phyloP scores from a whole-genome alignment of 1,140 invertebrate species.

The Aphis gossypii region DNA sequence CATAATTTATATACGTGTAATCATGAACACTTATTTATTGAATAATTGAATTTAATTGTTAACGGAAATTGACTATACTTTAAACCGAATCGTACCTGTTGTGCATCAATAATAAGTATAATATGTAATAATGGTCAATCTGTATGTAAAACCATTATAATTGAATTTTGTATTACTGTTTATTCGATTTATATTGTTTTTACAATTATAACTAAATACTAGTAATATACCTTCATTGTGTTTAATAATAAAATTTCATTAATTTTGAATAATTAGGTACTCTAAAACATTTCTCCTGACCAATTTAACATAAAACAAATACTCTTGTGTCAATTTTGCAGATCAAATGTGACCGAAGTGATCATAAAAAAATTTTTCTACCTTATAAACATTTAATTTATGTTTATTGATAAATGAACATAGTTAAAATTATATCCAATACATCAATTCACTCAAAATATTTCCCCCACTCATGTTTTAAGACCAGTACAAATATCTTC shows the following conservation, averaged over 20 bases:
- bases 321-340: too few relatives aligned
- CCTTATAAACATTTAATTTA: too few relatives aligned
- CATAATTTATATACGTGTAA: background rate
- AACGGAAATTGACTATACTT: background rate
- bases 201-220: background rate
- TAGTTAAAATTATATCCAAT: too few relatives aligned
- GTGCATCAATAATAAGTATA: background rate
- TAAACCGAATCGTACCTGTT: background rate
- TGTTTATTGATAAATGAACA: too few relatives aligned
- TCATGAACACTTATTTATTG: background rate
- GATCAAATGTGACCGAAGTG: too few relatives aligned
- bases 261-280: background rate
- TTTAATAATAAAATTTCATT: background rate
- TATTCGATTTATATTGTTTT: background rate
- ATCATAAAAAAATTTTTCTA: too few relatives aligned
- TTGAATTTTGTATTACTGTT: background rate
- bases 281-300: too few relatives aligned
- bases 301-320: too few relatives aligned
- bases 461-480: too few relatives aligned
- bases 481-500: too few relatives aligned
- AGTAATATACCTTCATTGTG: background rate
- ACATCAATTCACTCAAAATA: too few relatives aligned
- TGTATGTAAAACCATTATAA: constrained; percentile 13
- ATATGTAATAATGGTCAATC: background rate
- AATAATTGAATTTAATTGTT: constrained; percentile 8